phyloP scores from a whole-genome alignment of 1,140 invertebrate species.

The Rhizoglyphus robini region DNA sequence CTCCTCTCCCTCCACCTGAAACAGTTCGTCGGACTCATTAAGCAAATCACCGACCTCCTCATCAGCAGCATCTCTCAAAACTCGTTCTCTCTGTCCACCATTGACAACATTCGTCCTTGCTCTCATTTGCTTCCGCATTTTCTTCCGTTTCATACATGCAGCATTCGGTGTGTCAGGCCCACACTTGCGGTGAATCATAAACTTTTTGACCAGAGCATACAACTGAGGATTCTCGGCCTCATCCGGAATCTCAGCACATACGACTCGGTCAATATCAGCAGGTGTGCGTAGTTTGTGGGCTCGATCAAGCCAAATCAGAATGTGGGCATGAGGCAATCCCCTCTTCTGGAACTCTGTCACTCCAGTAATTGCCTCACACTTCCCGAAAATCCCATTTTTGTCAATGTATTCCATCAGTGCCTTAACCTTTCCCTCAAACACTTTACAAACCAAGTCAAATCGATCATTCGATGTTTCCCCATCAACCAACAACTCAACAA shows the following conservation, averaged over 20 bases:
- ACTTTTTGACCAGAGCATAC: slow-evolving; percentile 15
- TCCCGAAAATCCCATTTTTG: slow-evolving; percentile 21
- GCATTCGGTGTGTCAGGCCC: neutral
- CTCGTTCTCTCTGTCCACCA: neutral
- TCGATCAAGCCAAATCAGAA: slow-evolving; percentile 28
- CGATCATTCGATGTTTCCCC: slow-evolving; percentile 29
- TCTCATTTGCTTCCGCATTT: neutral
- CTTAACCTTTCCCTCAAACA: slow-evolving; percentile 34
- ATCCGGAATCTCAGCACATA: slow-evolving; percentile 22
- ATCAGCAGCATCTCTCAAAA: neutral
- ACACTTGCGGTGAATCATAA: neutral
- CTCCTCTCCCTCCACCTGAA: no score
- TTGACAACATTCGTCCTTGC: neutral
- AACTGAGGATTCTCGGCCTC: slow-evolving; percentile 31
- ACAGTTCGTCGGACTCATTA: no score
- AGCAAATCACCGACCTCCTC: neutral
- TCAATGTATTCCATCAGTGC: slow-evolving; percentile 29
- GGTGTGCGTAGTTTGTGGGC: neutral
- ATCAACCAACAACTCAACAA: slow-evolving; percentile 28
- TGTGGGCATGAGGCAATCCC: slow-evolving; percentile 35
- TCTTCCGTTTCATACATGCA: neutral
- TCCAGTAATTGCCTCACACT: slow-evolving; percentile 25
- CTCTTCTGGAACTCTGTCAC: slow-evolving; percentile 36
- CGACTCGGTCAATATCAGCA: slow-evolving; percentile 20
- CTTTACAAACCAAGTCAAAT: slow-evolving; percentile 32